Percentiles rank a stretch among this genome's conserved stretches.
Conservation (phyloP, 2,113 vertebrate species). For the Plecotus auritus region DNA sequence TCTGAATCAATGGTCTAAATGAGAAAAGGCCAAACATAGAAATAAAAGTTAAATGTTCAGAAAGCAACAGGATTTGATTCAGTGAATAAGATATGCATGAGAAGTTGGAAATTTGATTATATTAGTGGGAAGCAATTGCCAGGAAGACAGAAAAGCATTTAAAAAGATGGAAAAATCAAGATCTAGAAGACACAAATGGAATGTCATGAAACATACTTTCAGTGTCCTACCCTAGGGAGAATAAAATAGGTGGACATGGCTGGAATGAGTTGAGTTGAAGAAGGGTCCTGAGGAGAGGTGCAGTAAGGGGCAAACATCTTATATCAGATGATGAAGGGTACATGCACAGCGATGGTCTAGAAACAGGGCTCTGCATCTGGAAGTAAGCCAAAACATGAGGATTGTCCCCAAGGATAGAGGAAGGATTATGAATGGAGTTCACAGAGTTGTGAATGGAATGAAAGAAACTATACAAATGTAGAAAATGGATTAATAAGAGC, state of each 20-base stretch:
- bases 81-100: neutral
- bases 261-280: neutral
- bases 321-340: no score
- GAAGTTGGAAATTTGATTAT: neutral
- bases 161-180: neutral
- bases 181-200: neutral
- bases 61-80: neutral
- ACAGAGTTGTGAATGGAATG: neutral
- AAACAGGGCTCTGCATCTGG: neutral
- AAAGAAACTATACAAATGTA: neutral
- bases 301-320: neutral
- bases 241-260: neutral
- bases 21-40: neutral
- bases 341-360: accelerated
- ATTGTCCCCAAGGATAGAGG: neutral
- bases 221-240: neutral
- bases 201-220: neutral
- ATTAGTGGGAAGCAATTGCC: neutral
- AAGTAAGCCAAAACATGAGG: neutral
- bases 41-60: neutral
- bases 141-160: neutral
- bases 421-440: neutral
- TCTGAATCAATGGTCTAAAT: neutral
- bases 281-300: neutral
- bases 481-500: neutral